These are phyloP conservation scores for Tethya wilhelma DNA, from an alignment of 37 sponge, comb jelly and placozoan genomes.

Conservation along the genomic window DNA sequence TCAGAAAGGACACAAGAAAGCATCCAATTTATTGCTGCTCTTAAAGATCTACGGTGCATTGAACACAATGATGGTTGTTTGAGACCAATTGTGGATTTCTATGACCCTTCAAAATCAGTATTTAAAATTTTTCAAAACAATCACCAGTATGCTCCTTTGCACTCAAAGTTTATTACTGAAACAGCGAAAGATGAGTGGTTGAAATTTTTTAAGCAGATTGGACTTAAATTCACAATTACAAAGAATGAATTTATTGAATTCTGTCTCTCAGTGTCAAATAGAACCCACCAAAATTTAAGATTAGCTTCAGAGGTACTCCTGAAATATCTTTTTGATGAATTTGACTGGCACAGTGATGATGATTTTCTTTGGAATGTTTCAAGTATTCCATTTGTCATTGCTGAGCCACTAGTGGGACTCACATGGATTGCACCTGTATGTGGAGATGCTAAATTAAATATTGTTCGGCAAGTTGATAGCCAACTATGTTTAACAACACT, in stretches of 20 bases:
- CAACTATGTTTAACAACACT: neutral
- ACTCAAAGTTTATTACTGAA: neutral
- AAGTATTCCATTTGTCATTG: too few relatives aligned
- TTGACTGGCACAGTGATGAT: too few relatives aligned
- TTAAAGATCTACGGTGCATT: conserved; percentile 5
- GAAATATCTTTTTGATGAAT: neutral
- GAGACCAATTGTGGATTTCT: neutral
- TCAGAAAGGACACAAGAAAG: neutral
- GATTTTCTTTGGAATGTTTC: too few relatives aligned
- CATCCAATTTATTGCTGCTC: conserved; percentile 1
- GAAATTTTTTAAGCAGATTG: neutral
- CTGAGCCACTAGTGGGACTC: too few relatives aligned
- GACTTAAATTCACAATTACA: neutral
- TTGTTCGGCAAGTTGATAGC: neutral
- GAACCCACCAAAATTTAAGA: neutral
- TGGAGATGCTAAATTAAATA: neutral
- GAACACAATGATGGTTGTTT: neutral
- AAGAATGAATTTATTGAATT: neutral
- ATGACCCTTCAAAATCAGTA: neutral
- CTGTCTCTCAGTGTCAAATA: neutral
- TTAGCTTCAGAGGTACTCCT: conserved; percentile 12
- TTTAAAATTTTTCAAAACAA: neutral
- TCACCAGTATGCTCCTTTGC: neutral
- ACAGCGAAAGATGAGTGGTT: neutral
- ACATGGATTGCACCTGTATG: too few relatives aligned